Conservation (phyloP, 2,797 vertebrate species). For the Lithobates sylvaticus region DNA sequence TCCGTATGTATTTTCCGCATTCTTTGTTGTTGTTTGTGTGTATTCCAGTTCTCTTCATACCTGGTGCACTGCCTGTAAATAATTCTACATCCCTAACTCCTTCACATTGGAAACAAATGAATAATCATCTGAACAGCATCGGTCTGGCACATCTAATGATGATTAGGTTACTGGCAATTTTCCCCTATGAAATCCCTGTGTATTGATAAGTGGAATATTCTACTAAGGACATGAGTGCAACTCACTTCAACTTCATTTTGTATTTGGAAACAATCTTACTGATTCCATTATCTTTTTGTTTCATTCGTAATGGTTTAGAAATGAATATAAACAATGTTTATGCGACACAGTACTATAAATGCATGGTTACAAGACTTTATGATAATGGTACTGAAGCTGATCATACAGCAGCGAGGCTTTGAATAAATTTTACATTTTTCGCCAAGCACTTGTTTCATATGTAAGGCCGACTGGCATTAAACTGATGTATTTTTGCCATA, state of each 20-base stretch:
- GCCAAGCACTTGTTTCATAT: constrained; percentile 25
- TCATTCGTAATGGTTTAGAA: constrained; percentile 29
- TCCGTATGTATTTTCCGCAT: neutral
- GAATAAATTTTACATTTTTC: constrained; percentile 39
- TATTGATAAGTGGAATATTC: constrained; percentile 37
- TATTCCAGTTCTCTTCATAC: neutral
- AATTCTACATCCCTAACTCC: neutral
- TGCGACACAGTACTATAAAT: constrained; percentile 9
- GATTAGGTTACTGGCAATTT: constrained; percentile 27
- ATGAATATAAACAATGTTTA: constrained; percentile 26
- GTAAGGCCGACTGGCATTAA: constrained; percentile 34
- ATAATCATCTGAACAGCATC: constrained; percentile 19
- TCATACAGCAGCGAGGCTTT: constrained; percentile 27
- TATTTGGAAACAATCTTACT: constrained; percentile 17
- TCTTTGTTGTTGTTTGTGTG: neutral
- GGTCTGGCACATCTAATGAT: constrained; percentile 25
- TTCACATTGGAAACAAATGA: constrained; percentile 20
- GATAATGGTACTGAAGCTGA: constrained; percentile 24
- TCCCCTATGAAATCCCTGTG: constrained; percentile 36
- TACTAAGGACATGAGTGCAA: neutral
- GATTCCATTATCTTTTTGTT: constrained; percentile 20
- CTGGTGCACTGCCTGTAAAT: neutral
- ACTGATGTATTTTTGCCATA: constrained; percentile 31
- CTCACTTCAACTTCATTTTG: neutral
- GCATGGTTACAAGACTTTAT: constrained; percentile 22